Base-by-base conservation (phyloP, 2,113 vertebrate species). In the Tyto alba region DNA sequence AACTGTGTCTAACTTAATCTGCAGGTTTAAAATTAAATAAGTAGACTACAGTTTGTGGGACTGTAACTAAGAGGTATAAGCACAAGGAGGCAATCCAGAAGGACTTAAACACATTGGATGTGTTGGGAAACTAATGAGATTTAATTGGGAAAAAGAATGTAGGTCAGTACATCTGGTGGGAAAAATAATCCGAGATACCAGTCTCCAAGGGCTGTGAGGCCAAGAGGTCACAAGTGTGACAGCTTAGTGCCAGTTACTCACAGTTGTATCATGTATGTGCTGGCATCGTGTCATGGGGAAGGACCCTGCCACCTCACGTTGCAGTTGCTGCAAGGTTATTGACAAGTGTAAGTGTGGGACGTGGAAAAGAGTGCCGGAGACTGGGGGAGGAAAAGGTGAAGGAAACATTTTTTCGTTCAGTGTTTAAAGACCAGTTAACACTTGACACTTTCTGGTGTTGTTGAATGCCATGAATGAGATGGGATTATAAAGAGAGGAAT, bases 341-440 rank as follows among this genome's bases (percentile, higher is more conserved):
- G 63, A 40, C 1, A 16, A 53, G 16, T 25, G 34, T 45, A 57
- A 71, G 10, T n/a, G 40, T 43, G 32, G 62, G 14, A 64, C 5
- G 23, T 10, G 8, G 63, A 64, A 38, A 48, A 57, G 18, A 64
- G 13, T 13, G 16, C 15, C 18, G 25, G 45, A 34, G 27, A 14
- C 21, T 38, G 38, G 13, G 68, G 48, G 53, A 76, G 69, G 21
- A 26, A 89, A 71, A 10, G 11, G 12, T 17, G n/a, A 55, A 56
- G n/a, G 17, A 57, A 66, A 17, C 6, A 6, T 2, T 18, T 17
- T 52, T 32, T 71, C 38, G 2, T 36, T 72, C 0, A 0, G 3
- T 89, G 41, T 45, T 55, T 29, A 53, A 76, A 66, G 29, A n/a
- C 25, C 32, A 62, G 69, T 30, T 11, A n/a, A 19, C 4, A 5